Base-by-base conservation (phyloP, 2,797 vertebrate species). In the Propithecus deckenii region DNA sequence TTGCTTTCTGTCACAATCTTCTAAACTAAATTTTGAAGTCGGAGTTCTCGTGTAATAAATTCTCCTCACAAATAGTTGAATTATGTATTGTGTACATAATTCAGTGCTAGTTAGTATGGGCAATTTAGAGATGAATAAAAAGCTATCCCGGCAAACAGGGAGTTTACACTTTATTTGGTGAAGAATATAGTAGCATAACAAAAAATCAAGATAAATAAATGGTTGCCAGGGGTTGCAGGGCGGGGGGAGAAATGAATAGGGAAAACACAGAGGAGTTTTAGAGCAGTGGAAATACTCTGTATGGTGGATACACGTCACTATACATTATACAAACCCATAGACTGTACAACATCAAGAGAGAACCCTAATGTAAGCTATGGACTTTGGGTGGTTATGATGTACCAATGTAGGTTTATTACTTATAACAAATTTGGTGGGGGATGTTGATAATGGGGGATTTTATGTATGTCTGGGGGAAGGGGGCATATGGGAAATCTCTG, bases 11-110 rank as follows among this genome's bases (percentile, higher is more conserved):
- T 65, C 74, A 79, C 28, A 86, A 7, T 81, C 35, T 86, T 92
- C 48, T 94, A 52, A 75, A 22, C 3, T 87, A 80, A 85, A 75
- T 25, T 80, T 96, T 78, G 72, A 94, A 87, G 55, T 87, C 78
- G 55, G 76, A 92, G 23, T 84, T 78, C 17, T 79, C 28, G 67
- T 43, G 22, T 48, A n/a, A 43, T 23, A 20, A 65, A 80, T 67
- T 92, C 41, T 74, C 5, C 7, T 78, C 38, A 74, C 28, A 28
- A 69, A 81, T n/a, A 76, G 2, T 71, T 91, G 55, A 22, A 88
- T 57, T 78, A 5, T 35, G 17, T 59, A 38, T 28, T 61, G 30
- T 35, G 9, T 22, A 74, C 1, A 50, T 50, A 20, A 55, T 8
- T 69, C 4, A 91, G 28, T 50, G 30, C 10, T 75, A 25, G 41